Conservation (phyloP, 1,140 invertebrate genomes). For the Cydia amplana region DNA sequence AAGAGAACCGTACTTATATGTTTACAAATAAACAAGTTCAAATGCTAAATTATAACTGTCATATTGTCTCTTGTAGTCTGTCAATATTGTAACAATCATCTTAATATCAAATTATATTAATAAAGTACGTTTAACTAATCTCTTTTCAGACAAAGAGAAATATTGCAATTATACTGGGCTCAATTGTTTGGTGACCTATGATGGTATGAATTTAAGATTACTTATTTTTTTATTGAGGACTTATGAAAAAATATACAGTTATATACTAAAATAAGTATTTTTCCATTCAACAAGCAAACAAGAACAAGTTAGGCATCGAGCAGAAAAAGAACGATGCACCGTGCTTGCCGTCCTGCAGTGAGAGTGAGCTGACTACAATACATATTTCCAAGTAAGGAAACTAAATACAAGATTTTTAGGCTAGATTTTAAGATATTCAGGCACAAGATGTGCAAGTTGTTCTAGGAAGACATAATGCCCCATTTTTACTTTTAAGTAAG, state of each 20-base stretch:
- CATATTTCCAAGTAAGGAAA: constrained; percentile 48
- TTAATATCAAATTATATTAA: too few relatives aligned
- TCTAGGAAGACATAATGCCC: background rate
- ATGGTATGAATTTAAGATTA: constrained; percentile 59
- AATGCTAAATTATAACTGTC: too few relatives aligned
- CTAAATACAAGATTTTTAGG: background rate
- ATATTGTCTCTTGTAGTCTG: too few relatives aligned
- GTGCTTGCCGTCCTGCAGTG: constrained; percentile 78
- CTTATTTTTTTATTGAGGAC: constrained; percentile 34
- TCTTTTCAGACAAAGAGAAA: constrained; percentile 62
- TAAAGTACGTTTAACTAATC: background rate
- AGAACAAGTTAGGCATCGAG: constrained; percentile 37
- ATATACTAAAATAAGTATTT: background rate
- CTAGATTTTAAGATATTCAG: too few relatives aligned
- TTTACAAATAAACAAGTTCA: too few relatives aligned
- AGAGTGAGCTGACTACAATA: constrained; percentile 76
- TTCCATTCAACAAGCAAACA: constrained; percentile 8
- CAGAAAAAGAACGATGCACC: constrained; percentile 43
- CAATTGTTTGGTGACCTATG: constrained; percentile 74
- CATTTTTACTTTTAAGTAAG: background rate
- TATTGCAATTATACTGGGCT: constrained; percentile 79
- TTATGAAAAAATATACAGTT: constrained; percentile 29
- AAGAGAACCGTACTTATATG: too few relatives aligned
- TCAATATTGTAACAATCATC: too few relatives aligned
- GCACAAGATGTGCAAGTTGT: background rate